These are phyloP conservation scores for Clavelina lepadiformis DNA, from an alignment of 23 tunicate genomes.

Conservation along the genomic window DNA sequence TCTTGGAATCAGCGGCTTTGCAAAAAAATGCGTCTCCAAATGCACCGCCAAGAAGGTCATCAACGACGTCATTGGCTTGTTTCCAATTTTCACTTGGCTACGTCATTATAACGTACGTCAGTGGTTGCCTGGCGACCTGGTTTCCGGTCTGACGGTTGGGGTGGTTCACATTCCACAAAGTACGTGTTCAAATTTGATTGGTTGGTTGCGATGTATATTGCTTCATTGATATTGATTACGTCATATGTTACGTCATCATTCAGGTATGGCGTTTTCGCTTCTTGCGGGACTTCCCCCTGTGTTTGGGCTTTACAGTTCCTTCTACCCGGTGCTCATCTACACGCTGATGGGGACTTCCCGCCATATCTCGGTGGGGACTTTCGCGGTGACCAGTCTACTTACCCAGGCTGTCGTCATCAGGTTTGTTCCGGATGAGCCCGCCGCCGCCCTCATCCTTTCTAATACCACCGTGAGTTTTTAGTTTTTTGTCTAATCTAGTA, in stretches of 20 bases:
- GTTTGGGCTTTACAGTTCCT: slow-evolving; percentile 88
- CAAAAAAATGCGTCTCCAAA: slow-evolving; percentile 11
- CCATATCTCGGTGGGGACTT: slow-evolving; percentile 90
- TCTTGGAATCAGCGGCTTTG: slow-evolving; percentile 18
- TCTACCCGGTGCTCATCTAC: slow-evolving; percentile 74
- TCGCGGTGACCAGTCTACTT: slow-evolving; percentile 84
- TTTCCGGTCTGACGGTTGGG: slow-evolving; percentile 90
- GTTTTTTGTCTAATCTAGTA: no score
- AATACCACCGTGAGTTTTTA: background rate
- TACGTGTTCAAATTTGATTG: slow-evolving; percentile 26
- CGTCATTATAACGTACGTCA: slow-evolving; percentile 46
- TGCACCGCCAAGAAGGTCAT: slow-evolving; percentile 16
- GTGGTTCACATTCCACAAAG: slow-evolving; percentile 95
- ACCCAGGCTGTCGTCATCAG: slow-evolving; percentile 59
- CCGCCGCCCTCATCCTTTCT: background rate
- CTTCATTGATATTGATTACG: no score
- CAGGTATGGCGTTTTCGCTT: slow-evolving; percentile 89
- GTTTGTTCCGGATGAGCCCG: slow-evolving; percentile 38
- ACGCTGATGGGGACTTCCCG: slow-evolving; percentile 95
- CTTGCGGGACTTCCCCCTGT: slow-evolving; percentile 88
- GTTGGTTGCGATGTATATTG: no score
- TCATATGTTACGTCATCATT: no score
- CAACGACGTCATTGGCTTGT: slow-evolving; percentile 24
- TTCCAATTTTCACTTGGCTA: slow-evolving; percentile 83
- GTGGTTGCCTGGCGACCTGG: slow-evolving; percentile 79